phyloP scores from a whole-genome alignment of 2,797 vertebrate genomes.

The Urosaurus nigricauda region DNA sequence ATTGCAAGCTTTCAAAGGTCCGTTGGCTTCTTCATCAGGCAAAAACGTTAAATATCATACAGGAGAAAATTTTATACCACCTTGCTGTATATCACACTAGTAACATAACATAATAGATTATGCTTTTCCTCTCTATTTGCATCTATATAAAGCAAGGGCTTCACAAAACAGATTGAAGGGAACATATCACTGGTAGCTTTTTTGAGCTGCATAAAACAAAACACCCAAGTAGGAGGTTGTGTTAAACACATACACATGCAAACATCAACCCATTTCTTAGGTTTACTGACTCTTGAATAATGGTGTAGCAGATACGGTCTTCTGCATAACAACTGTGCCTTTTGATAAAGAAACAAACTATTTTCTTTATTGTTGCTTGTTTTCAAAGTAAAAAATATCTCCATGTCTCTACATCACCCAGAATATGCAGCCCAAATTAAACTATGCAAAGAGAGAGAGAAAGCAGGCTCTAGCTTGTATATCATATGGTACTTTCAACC shows the following conservation, averaged over 20 bases:
- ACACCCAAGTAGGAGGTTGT: conserved; percentile 21
- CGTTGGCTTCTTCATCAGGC: background rate
- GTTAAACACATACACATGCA: conserved; percentile 41
- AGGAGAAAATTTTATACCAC: background rate
- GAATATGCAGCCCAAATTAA: conserved; percentile 67
- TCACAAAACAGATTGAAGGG: conserved; percentile 36
- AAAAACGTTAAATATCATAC: conserved; percentile 26
- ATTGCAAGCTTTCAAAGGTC: no score
- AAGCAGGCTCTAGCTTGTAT: conserved; percentile 56
- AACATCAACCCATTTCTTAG: conserved; percentile 27
- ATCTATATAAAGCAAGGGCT: conserved; percentile 28
- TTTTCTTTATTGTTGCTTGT: conserved; percentile 50
- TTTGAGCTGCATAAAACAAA: conserved; percentile 56
- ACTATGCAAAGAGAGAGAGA: conserved; percentile 18
- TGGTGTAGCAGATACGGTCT: conserved; percentile 46
- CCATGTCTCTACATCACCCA: conserved; percentile 61
- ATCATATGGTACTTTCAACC: conserved; percentile 66
- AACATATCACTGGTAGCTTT: conserved; percentile 51
- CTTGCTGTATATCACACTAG: background rate
- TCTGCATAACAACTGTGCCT: conserved; percentile 44
- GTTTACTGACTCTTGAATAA: conserved; percentile 53
- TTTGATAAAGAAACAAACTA: conserved; percentile 54
- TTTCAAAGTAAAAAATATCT: conserved; percentile 46
- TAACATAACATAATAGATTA: conserved; percentile 6
- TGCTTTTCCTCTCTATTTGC: conserved; percentile 34